Evolutionary conservation across 2,797 vertebrate genomes (phyloP).

Genomic region (Danio choprae): DNA sequence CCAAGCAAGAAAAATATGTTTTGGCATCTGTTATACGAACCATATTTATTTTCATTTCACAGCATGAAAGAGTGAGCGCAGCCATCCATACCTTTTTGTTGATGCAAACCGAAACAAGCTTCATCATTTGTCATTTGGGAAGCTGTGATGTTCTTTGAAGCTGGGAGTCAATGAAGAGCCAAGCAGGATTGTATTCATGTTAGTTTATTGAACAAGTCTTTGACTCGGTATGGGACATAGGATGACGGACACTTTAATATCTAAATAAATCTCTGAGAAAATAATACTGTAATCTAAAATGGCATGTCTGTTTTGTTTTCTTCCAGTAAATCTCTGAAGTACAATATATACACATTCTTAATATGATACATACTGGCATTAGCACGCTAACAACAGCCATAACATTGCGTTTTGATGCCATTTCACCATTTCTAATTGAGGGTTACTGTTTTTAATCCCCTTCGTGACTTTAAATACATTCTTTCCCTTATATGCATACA

Average conservation of each 20-base stretch:
- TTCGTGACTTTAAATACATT: constrained; percentile 73
- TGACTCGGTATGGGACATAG: constrained; percentile 70
- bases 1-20: constrained; percentile 33
- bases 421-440: constrained; percentile 61
- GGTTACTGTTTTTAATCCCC: constrained; percentile 66
- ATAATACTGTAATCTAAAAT: constrained; percentile 77
- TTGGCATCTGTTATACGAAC: constrained; percentile 28
- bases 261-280: constrained; percentile 79
- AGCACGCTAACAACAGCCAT: constrained; percentile 68
- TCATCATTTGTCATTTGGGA: constrained; percentile 25
- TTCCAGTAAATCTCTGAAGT: constrained; percentile 71
- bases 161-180: constrained; percentile 38
- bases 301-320: constrained; percentile 58
- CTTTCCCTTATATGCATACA: constrained; percentile 66
- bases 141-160: neutral
- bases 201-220: constrained; percentile 80
- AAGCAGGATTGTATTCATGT: constrained; percentile 60
- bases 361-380: constrained; percentile 68
- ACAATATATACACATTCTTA: constrained; percentile 76
- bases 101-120: constrained; percentile 10
- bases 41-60: constrained; percentile 23
- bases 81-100: constrained; percentile 21
- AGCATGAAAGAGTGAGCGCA: neutral
- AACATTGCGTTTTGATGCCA: constrained; percentile 62
- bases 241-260: constrained; percentile 75